phyloP scores from a whole-genome alignment of 2,888 invertebrate species.

The Pogonocherus hispidulus region DNA sequence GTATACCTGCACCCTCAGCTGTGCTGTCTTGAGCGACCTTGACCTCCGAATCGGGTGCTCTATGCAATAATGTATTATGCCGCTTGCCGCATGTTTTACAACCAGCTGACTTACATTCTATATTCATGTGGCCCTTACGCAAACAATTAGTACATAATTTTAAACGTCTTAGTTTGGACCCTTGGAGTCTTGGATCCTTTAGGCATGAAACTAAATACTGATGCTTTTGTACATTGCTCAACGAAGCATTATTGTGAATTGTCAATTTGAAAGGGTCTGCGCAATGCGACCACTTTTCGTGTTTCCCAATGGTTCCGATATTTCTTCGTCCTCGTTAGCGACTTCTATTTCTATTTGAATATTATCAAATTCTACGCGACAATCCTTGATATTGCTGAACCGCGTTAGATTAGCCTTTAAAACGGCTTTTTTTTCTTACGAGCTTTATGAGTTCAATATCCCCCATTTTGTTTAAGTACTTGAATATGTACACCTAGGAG shows the following conservation, averaged over 20 bases:
- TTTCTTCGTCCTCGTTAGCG: background rate
- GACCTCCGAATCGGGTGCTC: background rate
- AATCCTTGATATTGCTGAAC: background rate
- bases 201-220: background rate
- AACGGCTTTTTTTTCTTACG: too few relatives aligned
- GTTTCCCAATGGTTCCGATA: background rate
- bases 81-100: conserved; percentile 5
- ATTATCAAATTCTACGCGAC: background rate
- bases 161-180: conserved; percentile 20
- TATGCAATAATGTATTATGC: conserved; percentile 6
- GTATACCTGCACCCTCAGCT: too few relatives aligned
- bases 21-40: too few relatives aligned
- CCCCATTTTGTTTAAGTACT: too few relatives aligned
- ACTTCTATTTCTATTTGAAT: background rate
- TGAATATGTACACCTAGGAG: too few relatives aligned
- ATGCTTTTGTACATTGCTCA: background rate
- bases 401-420: background rate
- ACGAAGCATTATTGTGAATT: background rate
- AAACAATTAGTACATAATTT: conserved; percentile 37
- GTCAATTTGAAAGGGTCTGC: background rate
- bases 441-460: too few relatives aligned
- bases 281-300: background rate
- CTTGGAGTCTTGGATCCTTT: background rate
- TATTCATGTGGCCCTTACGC: conserved; percentile 22
- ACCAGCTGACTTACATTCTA: background rate